These are phyloP conservation scores for Oryzias sinensis DNA, from an alignment of 2,797 vertebrate species.

Conservation along the genomic window DNA sequence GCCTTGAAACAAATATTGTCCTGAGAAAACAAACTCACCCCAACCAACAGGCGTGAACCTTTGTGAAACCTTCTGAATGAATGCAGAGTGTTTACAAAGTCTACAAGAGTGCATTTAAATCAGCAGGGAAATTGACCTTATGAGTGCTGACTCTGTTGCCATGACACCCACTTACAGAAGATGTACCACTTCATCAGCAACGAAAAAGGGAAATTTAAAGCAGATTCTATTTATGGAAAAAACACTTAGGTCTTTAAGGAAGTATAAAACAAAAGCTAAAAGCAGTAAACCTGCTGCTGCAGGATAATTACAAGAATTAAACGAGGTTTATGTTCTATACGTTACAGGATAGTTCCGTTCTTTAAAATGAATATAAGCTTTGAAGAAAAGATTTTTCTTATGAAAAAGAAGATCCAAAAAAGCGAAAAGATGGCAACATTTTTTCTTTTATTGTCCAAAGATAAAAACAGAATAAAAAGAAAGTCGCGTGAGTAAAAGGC, in stretches of 20 bases:
- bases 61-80: constrained; percentile 5
- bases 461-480: too few relatives aligned
- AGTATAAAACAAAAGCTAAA: too few relatives aligned
- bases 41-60: neutral
- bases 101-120: constrained; percentile 12
- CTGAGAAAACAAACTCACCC: neutral
- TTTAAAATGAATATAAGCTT: too few relatives aligned
- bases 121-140: neutral
- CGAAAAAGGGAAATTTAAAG: constrained; percentile 3
- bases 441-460: too few relatives aligned
- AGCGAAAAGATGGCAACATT: too few relatives aligned
- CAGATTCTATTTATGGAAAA: constrained; percentile 18
- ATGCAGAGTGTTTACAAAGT: neutral
- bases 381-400: too few relatives aligned
- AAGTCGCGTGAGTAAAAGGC: too few relatives aligned
- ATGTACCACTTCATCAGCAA: constrained; percentile 22
- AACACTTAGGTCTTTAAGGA: constrained; percentile 4
- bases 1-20: constrained; percentile 1
- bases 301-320: too few relatives aligned
- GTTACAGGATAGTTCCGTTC: too few relatives aligned
- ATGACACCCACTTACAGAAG: constrained; percentile 14
- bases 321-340: too few relatives aligned
- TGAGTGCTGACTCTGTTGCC: constrained; percentile 12
- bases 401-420: too few relatives aligned
- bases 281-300: too few relatives aligned